A percentile compares a stretch with the other conserved stretches of the same genome.
These are phyloP conservation scores for Siphamia tubifer DNA, from an alignment of 2,113 vertebrate species.

Conservation along the genomic window DNA sequence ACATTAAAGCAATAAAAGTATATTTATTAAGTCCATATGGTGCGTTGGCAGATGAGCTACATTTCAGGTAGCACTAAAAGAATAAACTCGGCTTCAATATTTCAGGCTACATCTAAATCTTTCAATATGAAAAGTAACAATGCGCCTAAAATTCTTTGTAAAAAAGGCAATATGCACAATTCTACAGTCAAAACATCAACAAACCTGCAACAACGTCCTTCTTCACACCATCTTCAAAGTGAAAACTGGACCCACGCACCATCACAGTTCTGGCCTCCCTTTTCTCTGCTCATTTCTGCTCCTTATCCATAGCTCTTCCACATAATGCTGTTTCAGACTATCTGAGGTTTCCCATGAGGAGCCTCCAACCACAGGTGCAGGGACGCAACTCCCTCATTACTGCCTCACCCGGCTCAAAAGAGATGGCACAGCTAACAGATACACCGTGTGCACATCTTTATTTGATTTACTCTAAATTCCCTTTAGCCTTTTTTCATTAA, in stretches of 20 bases:
- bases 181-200: not conserved
- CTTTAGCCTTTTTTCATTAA: not conserved
- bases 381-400: not conserved
- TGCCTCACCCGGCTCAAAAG: not conserved
- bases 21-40: no score
- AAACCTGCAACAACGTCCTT: not conserved
- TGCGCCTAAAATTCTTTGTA: no score
- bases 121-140: no score
- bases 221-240: not conserved
- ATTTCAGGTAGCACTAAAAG: no score
- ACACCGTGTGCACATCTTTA: not conserved
- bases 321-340: slow-evolving; percentile 7
- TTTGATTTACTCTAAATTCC: not conserved
- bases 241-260: not conserved
- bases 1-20: no score
- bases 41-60: no score
- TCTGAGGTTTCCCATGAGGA: slow-evolving; percentile 16
- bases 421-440: not conserved
- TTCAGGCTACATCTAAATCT: no score
- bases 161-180: no score
- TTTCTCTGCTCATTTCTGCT: slow-evolving; percentile 25
- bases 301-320: not conserved
- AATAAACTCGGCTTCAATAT: no score
- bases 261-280: not conserved
- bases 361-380: slow-evolving; percentile 21